Conservation (phyloP, 2,888 invertebrate species). For the Flabesymbios commensalis region DNA sequence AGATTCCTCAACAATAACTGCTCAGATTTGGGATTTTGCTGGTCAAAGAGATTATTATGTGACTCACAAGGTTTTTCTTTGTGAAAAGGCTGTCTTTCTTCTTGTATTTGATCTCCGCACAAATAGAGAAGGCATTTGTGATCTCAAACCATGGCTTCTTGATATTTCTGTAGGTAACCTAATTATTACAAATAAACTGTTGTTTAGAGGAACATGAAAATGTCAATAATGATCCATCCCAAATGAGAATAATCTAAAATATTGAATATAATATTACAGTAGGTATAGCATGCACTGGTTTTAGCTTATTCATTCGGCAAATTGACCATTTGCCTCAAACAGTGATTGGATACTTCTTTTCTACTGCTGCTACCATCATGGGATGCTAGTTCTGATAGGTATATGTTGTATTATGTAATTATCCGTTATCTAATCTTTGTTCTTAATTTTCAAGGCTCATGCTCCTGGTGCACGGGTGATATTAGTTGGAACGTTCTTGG, state of each 20-base stretch:
- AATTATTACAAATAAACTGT: background rate
- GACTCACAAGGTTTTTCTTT: slow-evolving; percentile 47
- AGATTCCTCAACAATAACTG: slow-evolving; percentile 25
- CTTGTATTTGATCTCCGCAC: slow-evolving; percentile 49
- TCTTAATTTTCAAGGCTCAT: slow-evolving; percentile 39
- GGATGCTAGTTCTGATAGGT: background rate
- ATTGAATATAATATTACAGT: too few species aligned
- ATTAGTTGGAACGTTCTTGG: slow-evolving; percentile 48
- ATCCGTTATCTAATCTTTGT: background rate
- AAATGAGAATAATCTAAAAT: too few species aligned
- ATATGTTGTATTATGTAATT: background rate
- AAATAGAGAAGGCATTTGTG: slow-evolving; percentile 33
- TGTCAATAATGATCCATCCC: too few species aligned
- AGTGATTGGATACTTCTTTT: too few species aligned
- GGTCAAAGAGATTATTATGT: slow-evolving; percentile 40
- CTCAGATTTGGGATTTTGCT: slow-evolving; percentile 50
- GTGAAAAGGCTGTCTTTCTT: slow-evolving; percentile 43
- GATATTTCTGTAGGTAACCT: slow-evolving; percentile 35
- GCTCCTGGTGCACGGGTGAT: slow-evolving; percentile 41
- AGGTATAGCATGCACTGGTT: too few species aligned
- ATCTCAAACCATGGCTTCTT: slow-evolving; percentile 43
- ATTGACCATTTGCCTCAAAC: too few species aligned
- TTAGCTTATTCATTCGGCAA: too few species aligned
- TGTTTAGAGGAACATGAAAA: too few species aligned
- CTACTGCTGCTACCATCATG: too few species aligned